These are phyloP conservation scores for Arvicanthis niloticus DNA, from an alignment of 2,113 vertebrate genomes.

Conservation along the genomic window DNA sequence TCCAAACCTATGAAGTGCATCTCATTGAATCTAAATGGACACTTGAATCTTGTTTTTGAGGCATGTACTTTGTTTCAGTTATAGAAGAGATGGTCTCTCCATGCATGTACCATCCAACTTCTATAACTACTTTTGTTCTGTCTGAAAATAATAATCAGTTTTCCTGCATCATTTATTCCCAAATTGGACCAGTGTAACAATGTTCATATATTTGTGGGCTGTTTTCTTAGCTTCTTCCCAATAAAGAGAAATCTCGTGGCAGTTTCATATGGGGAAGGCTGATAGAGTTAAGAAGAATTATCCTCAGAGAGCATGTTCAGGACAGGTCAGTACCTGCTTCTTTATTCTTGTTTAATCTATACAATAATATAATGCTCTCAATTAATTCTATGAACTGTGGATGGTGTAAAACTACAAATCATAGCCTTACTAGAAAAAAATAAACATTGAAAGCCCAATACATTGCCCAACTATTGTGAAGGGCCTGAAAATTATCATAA, in stretches of 20 bases:
- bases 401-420: slow-evolving; percentile 34
- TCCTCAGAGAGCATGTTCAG: neutral
- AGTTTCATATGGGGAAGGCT: neutral
- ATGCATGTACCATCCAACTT: neutral
- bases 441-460: slow-evolving; percentile 21
- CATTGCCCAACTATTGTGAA: neutral
- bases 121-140: slow-evolving; percentile 35
- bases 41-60: neutral
- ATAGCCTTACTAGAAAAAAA: neutral
- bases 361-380: slow-evolving; percentile 1
- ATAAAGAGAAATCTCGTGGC: neutral
- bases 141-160: slow-evolving; percentile 32
- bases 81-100: neutral
- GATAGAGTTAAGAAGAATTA: slow-evolving; percentile 29
- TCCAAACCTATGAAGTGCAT: neutral
- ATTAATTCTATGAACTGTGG: neutral
- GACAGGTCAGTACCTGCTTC: neutral
- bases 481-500: slow-evolving; percentile 30
- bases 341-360: slow-evolving; percentile 32
- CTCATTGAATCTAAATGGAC: slow-evolving; percentile 33
- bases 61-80: neutral
- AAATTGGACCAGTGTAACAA: slow-evolving; percentile 37
- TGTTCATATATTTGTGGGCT: neutral
- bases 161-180: slow-evolving; percentile 49
- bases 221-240: slow-evolving; percentile 19